phyloP scores from a whole-genome alignment of 2,888 invertebrate genomes.

The Cataglyphis albicans region DNA sequence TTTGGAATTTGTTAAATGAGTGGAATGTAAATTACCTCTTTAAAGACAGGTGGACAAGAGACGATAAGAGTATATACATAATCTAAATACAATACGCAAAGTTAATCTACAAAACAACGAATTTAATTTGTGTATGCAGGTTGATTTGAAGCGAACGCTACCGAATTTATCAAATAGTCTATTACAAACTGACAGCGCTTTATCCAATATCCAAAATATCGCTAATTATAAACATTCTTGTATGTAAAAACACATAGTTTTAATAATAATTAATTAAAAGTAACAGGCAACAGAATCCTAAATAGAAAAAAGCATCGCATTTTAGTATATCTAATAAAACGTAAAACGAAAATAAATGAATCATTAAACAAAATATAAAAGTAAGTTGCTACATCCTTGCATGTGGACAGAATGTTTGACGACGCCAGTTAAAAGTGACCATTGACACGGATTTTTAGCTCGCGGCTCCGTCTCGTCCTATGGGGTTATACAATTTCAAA shows the following conservation, averaged over 20 bases:
- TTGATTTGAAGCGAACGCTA: conserved; percentile 4
- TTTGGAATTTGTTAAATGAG: conserved; percentile 36
- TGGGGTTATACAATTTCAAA: conserved; percentile 53
- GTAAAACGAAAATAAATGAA: neutral
- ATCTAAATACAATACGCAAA: conserved; percentile 30
- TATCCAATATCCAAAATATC: neutral
- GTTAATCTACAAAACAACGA: conserved; percentile 24
- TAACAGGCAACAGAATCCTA: neutral
- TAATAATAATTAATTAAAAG: neutral
- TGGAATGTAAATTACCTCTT: conserved; percentile 30
- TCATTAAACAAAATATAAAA: neutral
- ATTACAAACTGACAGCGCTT: neutral
- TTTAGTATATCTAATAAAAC: neutral
- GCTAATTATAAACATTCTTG: neutral
- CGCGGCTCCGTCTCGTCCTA: conserved; percentile 39
- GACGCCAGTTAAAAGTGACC: conserved; percentile 43
- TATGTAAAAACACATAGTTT: neutral
- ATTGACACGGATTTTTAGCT: conserved; percentile 50
- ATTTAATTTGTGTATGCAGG: conserved; percentile 36
- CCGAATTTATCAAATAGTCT: neutral
- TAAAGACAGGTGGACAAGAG: conserved; percentile 38
- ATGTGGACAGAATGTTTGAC: conserved; percentile 1
- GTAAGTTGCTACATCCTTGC: neutral
- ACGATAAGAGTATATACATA: conserved; percentile 4
- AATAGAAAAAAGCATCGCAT: neutral